phyloP scores from a whole-genome alignment of 2,797 vertebrate species.

The Podarcis lilfordi region DNA sequence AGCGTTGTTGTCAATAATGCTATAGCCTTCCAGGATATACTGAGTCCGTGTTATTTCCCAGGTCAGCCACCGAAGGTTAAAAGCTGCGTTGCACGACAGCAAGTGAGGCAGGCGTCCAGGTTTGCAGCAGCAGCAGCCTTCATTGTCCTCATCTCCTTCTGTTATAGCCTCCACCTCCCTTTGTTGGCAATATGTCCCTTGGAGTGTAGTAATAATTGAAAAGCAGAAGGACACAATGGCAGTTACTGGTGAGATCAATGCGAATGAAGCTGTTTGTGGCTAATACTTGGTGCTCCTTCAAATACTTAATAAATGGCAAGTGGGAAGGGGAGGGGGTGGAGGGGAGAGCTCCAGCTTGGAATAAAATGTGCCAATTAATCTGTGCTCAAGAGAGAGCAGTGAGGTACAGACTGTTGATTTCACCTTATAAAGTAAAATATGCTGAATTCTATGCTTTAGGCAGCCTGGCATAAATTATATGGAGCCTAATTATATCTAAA shows the following conservation, averaged over 20 bases:
- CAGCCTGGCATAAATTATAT: slow-evolving; percentile 23
- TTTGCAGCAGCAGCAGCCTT: slow-evolving; percentile 93
- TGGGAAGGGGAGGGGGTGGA: background rate
- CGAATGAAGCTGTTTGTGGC: slow-evolving; percentile 24
- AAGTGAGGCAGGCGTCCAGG: slow-evolving; percentile 90
- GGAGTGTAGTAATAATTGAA: slow-evolving; percentile 30
- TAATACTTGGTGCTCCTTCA: background rate
- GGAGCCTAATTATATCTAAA: slow-evolving; percentile 27
- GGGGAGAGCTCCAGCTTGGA: background rate
- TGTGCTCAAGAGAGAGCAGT: background rate
- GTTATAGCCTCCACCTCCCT: slow-evolving; percentile 96
- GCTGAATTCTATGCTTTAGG: background rate
- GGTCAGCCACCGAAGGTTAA: slow-evolving; percentile 94
- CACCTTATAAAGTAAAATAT: slow-evolving; percentile 27
- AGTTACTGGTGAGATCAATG: slow-evolving; percentile 35
- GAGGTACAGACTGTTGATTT: slow-evolving; percentile 8
- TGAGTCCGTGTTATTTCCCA: slow-evolving; percentile 93
- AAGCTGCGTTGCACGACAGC: slow-evolving; percentile 93
- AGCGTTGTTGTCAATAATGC: slow-evolving; percentile 94
- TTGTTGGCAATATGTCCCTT: slow-evolving; percentile 97
- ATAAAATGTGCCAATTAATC: slow-evolving; percentile 31
- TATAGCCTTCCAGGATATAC: slow-evolving; percentile 96
- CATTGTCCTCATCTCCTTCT: slow-evolving; percentile 93
- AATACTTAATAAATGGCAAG: background rate
- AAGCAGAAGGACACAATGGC: slow-evolving; percentile 32